Evolutionary conservation across 2,888 invertebrate genomes (phyloP).

Genomic region (Magallana nippona): DNA sequence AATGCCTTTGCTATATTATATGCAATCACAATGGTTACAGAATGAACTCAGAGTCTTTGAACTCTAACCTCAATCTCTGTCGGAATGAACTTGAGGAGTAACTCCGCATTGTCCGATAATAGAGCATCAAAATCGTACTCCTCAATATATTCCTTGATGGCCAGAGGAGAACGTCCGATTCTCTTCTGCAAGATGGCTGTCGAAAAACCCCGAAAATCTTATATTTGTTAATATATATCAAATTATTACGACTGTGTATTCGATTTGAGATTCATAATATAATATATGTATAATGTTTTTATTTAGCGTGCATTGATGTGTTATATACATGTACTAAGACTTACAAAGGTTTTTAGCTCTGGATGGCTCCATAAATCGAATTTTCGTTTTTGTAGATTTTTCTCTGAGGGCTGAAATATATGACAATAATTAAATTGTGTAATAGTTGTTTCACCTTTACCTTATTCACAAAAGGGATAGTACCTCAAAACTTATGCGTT

Average conservation of each 20-base stretch:
- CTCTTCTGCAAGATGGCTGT: slow-evolving; percentile 43
- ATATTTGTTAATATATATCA: too few relatives aligned
- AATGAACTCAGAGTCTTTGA: not conserved
- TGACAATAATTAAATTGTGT: too few relatives aligned
- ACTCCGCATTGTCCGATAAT: slow-evolving; percentile 56
- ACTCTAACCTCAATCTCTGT: slow-evolving; percentile 60
- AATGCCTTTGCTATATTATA: too few relatives aligned
- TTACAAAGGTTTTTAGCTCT: slow-evolving; percentile 48
- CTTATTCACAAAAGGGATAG: too few relatives aligned
- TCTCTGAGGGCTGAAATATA: slow-evolving; percentile 13
- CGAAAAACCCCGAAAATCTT: not conserved
- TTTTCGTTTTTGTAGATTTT: slow-evolving; percentile 19
- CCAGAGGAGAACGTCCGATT: slow-evolving; percentile 43
- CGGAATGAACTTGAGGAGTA: slow-evolving; percentile 60
- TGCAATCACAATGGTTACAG: too few relatives aligned
- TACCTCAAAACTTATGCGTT: too few relatives aligned
- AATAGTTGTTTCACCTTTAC: too few relatives aligned
- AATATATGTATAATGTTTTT: too few relatives aligned
- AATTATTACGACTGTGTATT: too few relatives aligned
- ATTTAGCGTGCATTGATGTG: too few relatives aligned
- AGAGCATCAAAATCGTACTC: slow-evolving; percentile 53
- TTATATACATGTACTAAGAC: not conserved
- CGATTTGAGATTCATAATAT: too few relatives aligned
- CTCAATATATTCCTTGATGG: slow-evolving; percentile 54
- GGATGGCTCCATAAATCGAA: slow-evolving; percentile 42